phyloP scores from a whole-genome alignment of 2,113 vertebrate species.

The Girardinichthys multiradiatus region DNA sequence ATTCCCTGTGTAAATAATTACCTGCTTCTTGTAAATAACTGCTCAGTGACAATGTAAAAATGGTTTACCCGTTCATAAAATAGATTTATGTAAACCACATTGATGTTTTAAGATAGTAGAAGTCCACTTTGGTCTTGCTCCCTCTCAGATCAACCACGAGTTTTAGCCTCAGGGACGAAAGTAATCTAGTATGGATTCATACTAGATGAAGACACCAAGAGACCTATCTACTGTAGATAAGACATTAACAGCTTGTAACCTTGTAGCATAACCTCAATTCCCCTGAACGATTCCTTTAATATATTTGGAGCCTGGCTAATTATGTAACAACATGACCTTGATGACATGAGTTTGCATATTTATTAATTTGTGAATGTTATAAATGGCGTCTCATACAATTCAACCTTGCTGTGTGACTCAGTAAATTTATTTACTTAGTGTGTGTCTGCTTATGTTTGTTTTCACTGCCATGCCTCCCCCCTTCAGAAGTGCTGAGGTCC shows the following conservation, averaged over 20 bases:
- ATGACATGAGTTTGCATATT: slow-evolving; percentile 10
- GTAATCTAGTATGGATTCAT: background rate
- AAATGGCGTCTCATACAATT: background rate
- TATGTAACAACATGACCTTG: background rate
- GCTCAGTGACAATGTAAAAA: no score
- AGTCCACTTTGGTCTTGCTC: no score
- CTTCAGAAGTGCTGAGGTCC: slow-evolving; percentile 22
- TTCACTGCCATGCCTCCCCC: slow-evolving; percentile 11
- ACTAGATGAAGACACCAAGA: background rate
- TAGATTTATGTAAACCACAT: no score
- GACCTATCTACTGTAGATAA: no score
- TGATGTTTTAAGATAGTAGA: no score
- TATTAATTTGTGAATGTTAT: slow-evolving; percentile 5
- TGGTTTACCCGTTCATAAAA: no score
- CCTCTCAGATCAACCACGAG: no score
- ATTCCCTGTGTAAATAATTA: no score
- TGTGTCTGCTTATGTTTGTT: background rate
- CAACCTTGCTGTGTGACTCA: background rate
- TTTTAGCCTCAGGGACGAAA: no score
- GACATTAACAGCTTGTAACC: no score
- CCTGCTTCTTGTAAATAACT: no score
- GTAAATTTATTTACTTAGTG: background rate
- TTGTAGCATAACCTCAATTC: background rate
- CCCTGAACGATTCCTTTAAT: background rate
- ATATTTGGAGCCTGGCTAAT: slow-evolving; percentile 3